These are phyloP conservation scores for Theodoxus fluviatilis DNA, from an alignment of 2,888 invertebrate genomes.

Conservation along the genomic window DNA sequence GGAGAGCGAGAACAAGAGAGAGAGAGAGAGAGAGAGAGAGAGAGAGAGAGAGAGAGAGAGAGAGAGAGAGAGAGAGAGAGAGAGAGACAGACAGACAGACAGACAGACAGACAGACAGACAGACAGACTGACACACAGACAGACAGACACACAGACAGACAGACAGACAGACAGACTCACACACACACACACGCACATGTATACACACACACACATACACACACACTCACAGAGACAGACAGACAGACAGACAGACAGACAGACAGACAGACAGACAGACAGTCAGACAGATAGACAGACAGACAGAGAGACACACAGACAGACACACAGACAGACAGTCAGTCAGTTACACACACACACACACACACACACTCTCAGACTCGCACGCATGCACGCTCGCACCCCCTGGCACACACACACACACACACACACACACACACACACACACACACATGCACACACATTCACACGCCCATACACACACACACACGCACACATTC, in stretches of 20 bases:
- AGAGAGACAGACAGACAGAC: neutral
- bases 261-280: constrained; percentile 1
- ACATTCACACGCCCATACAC: neutral
- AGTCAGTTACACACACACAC: neutral
- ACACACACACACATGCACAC: too few species aligned
- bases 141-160: constrained; percentile 18
- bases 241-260: constrained; percentile 3
- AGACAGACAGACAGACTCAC: constrained; percentile 7
- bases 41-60: constrained; percentile 2
- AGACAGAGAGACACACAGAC: neutral
- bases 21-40: constrained; percentile 2
- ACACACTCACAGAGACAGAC: constrained; percentile 13
- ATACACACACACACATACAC: constrained; percentile 16
- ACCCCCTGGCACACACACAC: neutral
- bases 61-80: neutral
- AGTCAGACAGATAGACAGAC: neutral
- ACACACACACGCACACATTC: neutral
- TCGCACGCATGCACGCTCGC: too few species aligned
- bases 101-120: neutral
- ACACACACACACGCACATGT: neutral
- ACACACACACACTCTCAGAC: too few species aligned
- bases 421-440: neutral
- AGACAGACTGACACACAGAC: neutral
- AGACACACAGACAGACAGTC: neutral
- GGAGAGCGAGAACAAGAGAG: neutral